phyloP scores from a whole-genome alignment of 1,140 invertebrate species.

The Copidosoma floridanum region DNA sequence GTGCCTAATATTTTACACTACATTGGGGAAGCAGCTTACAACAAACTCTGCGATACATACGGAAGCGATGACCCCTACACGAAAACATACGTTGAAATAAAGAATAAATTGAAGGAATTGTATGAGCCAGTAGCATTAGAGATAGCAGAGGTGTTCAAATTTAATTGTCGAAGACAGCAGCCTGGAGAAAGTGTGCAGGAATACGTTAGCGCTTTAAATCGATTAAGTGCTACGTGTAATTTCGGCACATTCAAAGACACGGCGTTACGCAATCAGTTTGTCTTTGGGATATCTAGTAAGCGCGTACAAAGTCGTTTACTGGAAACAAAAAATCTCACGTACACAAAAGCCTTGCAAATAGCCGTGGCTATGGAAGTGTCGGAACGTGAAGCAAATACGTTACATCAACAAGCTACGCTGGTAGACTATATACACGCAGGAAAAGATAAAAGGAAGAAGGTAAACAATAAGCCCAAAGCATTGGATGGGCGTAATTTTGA shows the following conservation, averaged over 20 bases:
- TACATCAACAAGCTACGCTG: neutral
- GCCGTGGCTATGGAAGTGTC: neutral
- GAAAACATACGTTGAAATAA: neutral
- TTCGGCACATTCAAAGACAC: neutral
- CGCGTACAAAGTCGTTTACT: neutral
- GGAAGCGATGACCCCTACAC: neutral
- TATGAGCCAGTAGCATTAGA: neutral
- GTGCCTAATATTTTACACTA: neutral
- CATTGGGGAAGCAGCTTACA: neutral
- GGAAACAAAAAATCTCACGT: neutral
- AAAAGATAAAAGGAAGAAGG: neutral
- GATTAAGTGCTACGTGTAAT: neutral
- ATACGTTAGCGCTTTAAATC: neutral
- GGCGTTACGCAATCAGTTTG: neutral
- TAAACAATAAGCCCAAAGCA: neutral
- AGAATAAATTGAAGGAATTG: constrained; percentile 5
- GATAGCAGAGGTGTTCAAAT: constrained; percentile 11
- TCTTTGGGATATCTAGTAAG: neutral
- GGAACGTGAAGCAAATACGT: neutral
- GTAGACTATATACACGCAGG: neutral
- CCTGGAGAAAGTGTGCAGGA: neutral
- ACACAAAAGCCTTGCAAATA: neutral
- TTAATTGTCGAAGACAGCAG: constrained; percentile 7
- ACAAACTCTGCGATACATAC: neutral
- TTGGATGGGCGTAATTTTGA: no score